phyloP scores from a whole-genome alignment of 2,888 invertebrate species.

The Prenolepis imparis region DNA sequence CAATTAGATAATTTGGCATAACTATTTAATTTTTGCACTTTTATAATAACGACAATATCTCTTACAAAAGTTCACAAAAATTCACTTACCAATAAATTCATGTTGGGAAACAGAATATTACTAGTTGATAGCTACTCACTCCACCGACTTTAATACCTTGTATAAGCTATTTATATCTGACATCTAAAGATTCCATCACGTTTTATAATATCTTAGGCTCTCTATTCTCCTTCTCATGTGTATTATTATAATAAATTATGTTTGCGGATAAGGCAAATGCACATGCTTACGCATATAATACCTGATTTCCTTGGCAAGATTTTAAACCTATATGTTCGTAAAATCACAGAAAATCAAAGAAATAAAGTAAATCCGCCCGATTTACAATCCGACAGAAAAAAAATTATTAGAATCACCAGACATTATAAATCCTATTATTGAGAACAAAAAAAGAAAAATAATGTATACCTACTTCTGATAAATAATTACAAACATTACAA shows the following conservation, averaged over 20 bases:
- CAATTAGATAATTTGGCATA: neutral
- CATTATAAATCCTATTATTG: neutral
- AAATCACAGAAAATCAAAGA: slow-evolving; percentile 56
- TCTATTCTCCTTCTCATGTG: slow-evolving; percentile 51
- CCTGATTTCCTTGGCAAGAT: neutral
- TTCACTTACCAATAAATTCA: slow-evolving; percentile 73
- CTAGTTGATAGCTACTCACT: slow-evolving; percentile 63
- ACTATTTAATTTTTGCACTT: neutral
- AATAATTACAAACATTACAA: no score
- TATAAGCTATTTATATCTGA: slow-evolving; percentile 80
- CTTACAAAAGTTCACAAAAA: slow-evolving; percentile 15
- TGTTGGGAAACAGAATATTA: slow-evolving; percentile 54
- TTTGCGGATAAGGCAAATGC: neutral
- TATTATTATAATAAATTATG: neutral
- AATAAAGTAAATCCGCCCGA: neutral
- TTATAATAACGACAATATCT: neutral
- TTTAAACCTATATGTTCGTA: slow-evolving; percentile 52
- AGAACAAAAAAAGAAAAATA: neutral
- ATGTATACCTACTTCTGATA: neutral
- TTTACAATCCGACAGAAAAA: no score
- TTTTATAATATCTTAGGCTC: slow-evolving; percentile 73
- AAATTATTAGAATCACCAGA: neutral
- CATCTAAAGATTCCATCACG: slow-evolving; percentile 78
- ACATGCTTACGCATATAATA: slow-evolving; percentile 6
- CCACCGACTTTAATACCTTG: slow-evolving; percentile 75